Evolutionary conservation across 2,797 vertebrate genomes (phyloP).

Genomic region (Dromococcyx pavoninus): DNA sequence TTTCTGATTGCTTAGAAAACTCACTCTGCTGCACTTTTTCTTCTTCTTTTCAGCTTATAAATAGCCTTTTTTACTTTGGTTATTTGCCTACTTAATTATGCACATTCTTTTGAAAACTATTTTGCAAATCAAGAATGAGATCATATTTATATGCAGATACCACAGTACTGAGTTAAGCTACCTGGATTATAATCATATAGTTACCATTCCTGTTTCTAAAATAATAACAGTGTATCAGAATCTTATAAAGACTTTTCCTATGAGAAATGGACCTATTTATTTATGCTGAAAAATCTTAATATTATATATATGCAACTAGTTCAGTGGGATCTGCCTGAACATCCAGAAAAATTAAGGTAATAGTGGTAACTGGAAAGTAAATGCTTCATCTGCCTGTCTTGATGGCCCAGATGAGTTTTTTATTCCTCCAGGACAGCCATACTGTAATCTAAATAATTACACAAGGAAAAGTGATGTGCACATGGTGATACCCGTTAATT

Average conservation of each 20-base stretch:
- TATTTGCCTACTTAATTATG: background rate
- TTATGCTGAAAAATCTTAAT: background rate
- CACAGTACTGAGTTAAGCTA: background rate
- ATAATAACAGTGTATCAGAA: background rate
- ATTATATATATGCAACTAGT: background rate
- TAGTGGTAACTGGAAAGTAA: background rate
- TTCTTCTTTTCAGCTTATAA: background rate
- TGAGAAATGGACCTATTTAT: background rate
- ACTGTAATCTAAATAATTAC: background rate
- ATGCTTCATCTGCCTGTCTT: background rate
- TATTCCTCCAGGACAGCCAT: background rate
- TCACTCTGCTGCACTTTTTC: background rate
- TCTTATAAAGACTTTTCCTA: background rate
- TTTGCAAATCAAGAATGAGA: background rate
- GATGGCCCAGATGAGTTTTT: background rate
- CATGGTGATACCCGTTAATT: background rate
- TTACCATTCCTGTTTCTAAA: background rate
- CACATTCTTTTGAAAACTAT: background rate
- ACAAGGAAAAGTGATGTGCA: background rate
- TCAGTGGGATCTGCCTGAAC: background rate
- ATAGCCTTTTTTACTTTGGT: background rate
- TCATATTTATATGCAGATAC: background rate
- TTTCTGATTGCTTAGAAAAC: background rate
- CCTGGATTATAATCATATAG: background rate
- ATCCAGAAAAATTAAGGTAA: background rate